Conservation (phyloP, 2,113 vertebrate genomes). For the Strix uralensis region DNA sequence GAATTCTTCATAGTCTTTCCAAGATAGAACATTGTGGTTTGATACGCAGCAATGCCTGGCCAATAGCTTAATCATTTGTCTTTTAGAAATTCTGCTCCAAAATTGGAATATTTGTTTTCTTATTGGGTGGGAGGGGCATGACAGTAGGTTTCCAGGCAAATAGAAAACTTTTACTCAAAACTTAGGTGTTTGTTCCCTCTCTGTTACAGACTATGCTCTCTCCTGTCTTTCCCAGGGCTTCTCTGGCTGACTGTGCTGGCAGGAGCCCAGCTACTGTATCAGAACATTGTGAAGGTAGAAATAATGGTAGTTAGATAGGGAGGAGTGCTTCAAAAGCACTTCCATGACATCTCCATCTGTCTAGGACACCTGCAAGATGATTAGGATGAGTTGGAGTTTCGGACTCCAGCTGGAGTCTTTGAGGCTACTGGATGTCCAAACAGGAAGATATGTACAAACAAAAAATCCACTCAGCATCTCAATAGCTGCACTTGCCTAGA, state of each 20-base stretch:
- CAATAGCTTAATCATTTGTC: not conserved
- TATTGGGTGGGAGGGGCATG: not conserved
- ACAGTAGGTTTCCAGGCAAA: not conserved
- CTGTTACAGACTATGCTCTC: not conserved
- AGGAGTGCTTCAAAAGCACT: not conserved
- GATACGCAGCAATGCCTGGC: not conserved
- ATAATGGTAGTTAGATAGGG: not conserved
- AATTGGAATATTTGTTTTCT: not conserved
- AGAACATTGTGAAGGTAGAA: not conserved
- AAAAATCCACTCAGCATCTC: not conserved
- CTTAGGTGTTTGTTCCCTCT: not conserved
- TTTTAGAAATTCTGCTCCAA: not conserved
- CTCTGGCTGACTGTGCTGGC: not conserved
- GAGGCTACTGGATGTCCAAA: not conserved
- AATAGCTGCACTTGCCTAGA: not conserved
- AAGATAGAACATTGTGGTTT: accelerated
- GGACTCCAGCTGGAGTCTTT: not conserved
- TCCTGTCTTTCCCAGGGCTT: not conserved
- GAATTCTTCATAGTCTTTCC: not conserved
- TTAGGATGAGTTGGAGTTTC: not conserved
- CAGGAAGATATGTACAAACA: not conserved
- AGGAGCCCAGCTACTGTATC: not conserved
- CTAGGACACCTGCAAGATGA: constrained; percentile 17
- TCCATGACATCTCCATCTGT: constrained; percentile 20
- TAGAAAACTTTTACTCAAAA: not conserved